Evolutionary conservation across 2,888 invertebrate genomes (phyloP), one percentile per base, ranked within the genome.

Genomic region (Lomographa bimaculata): DNA sequence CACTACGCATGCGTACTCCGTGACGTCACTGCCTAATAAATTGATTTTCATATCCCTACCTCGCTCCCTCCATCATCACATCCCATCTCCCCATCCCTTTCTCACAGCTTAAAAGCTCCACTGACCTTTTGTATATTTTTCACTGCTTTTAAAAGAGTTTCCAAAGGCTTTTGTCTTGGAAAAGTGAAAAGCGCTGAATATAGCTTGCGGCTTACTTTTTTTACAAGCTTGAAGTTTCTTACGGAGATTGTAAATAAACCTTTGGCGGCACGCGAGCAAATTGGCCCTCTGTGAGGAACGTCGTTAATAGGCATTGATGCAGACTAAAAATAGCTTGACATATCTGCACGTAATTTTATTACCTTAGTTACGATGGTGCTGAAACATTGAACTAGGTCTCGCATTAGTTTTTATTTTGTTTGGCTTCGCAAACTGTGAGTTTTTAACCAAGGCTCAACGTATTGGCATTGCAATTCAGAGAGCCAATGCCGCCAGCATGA

Each of bases 21-120:
- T 89, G 89, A 90, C 90, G 90, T 89, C 89, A 89, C 89, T 57
- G 65, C 70, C 81, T 87, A 86, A 89, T 89, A 89, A 90, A 90
- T 90, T 90, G 90, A 89, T 90, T 90, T 89, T 90, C 82, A 85
- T 67, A 71, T 64, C 50, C 55, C 77, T 60, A 52, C 77, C 85
- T 64, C 72, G 30, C 36, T 85, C 71, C 4, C 7, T 6, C 71
- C 1, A 8, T 1, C 0, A 7, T 4, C 6, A 6, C 46, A 40
- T 40, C 19, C 52, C 33, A 79, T 71, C 46, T 20, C 29, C 19
- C 63, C 47, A 46, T 83, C 84, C 61, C 64, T 18, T 41, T 79
- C 71, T n/a, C 60, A 64, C 79, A 62, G 64, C 65, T 75, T 67
- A 71, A 74, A 74, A 79, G 83, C 78, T 74, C 50, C 66, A 65